These are phyloP conservation scores for Chymomyza procnemis DNA, from an alignment of 2,888 invertebrate species.

Conservation along the genomic window DNA sequence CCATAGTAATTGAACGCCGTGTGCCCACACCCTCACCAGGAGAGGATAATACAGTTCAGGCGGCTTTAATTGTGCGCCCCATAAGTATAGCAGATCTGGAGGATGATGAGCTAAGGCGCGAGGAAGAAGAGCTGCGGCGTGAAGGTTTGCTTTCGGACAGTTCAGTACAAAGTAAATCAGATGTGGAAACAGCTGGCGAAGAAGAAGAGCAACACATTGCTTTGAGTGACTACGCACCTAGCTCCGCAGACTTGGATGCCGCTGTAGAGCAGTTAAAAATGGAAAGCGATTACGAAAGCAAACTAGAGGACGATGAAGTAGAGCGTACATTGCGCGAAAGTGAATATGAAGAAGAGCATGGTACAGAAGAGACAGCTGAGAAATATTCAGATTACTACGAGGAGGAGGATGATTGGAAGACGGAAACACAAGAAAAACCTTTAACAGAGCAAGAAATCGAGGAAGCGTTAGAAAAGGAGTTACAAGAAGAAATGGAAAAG, in stretches of 20 bases:
- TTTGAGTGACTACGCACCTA: slow-evolving; percentile 71
- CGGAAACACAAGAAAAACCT: slow-evolving; percentile 27
- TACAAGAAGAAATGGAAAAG: slow-evolving; percentile 65
- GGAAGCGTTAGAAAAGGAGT: slow-evolving; percentile 58
- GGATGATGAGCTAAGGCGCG: slow-evolving; percentile 67
- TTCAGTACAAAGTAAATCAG: slow-evolving; percentile 75
- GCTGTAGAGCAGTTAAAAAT: slow-evolving; percentile 65
- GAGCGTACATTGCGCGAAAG: slow-evolving; percentile 64
- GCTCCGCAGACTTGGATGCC: slow-evolving; percentile 72
- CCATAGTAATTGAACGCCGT: slow-evolving; percentile 82
- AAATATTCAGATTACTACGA: slow-evolving; percentile 56
- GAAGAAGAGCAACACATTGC: slow-evolving; percentile 45
- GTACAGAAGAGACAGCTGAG: slow-evolving; percentile 33
- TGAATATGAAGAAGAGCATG: slow-evolving; percentile 60
- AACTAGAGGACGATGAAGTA: slow-evolving; percentile 65
- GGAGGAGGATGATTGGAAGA: slow-evolving; percentile 36
- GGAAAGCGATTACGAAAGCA: slow-evolving; percentile 54
- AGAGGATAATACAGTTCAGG: slow-evolving; percentile 83
- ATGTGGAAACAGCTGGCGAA: slow-evolving; percentile 74
- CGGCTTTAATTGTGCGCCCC: slow-evolving; percentile 83
- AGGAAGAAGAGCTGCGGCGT: slow-evolving; percentile 71
- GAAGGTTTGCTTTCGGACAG: slow-evolving; percentile 74
- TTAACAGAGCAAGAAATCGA: slow-evolving; percentile 57
- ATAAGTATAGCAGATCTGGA: slow-evolving; percentile 80
- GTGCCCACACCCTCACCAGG: slow-evolving; percentile 81